Conservation (phyloP, 2,888 invertebrate species). For the Doris montereyensis region DNA sequence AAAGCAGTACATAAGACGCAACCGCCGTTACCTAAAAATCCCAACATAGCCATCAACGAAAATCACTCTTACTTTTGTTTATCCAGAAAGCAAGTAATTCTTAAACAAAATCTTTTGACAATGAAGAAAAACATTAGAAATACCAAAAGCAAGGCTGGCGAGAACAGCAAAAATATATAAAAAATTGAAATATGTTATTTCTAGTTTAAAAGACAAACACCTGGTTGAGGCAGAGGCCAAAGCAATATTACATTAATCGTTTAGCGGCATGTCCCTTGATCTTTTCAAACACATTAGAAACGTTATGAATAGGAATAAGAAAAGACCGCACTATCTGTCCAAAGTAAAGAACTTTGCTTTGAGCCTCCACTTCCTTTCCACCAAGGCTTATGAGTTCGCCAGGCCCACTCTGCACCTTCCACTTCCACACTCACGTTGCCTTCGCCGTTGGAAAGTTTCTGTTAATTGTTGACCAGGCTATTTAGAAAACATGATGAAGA, state of each 20-base stretch:
- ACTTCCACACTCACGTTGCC: background rate
- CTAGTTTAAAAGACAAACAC: background rate
- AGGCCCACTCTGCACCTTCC: background rate
- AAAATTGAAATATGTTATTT: background rate
- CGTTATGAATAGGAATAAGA: background rate
- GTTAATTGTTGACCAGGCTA: background rate
- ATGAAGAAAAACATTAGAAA: background rate
- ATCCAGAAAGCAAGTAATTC: background rate
- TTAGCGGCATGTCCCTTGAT: background rate
- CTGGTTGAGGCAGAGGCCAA: background rate
- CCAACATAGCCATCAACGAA: background rate
- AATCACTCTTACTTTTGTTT: background rate
- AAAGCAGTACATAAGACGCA: background rate
- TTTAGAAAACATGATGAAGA: background rate
- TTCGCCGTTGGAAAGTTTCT: background rate
- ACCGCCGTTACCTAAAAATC: background rate
- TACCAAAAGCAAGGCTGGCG: background rate
- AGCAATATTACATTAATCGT: background rate
- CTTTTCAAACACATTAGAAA: background rate
- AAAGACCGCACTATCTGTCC: background rate
- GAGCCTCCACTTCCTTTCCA: slow-evolving; percentile 2
- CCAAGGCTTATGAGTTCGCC: slow-evolving; percentile 14
- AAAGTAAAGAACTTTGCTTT: slow-evolving; percentile 15
- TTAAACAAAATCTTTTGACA: background rate
- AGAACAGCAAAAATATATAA: background rate